Percentiles rank a stretch among this genome's conserved stretches.
Evolutionary conservation across 2,797 vertebrate species (phyloP).

Genomic region (Arctocebus calabarensis): DNA sequence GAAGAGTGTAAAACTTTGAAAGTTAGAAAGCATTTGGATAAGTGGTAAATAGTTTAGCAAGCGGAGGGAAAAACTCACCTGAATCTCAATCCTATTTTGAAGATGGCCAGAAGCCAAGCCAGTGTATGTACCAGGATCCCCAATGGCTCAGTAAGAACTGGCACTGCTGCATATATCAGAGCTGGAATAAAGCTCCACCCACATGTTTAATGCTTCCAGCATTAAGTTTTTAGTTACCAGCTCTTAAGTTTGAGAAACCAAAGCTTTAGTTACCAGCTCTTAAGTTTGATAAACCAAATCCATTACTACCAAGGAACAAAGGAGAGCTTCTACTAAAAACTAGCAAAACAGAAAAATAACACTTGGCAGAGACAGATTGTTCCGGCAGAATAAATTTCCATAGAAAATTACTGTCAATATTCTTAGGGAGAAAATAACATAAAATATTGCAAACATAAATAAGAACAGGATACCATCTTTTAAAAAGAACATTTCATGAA

Average conservation of each 20-base stretch:
- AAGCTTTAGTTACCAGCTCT: neutral
- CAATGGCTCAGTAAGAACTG: neutral
- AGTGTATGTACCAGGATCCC: neutral
- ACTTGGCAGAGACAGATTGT: neutral
- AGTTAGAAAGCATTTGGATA: neutral
- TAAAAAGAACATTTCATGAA: slow-evolving; percentile 22
- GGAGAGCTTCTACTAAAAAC: neutral
- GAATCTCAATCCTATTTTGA: neutral
- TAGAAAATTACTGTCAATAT: neutral
- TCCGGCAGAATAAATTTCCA: neutral
- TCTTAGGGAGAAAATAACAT: slow-evolving; percentile 1
- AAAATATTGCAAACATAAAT: neutral
- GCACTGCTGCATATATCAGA: neutral
- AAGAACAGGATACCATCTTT: neutral
- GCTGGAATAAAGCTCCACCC: neutral
- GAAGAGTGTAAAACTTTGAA: neutral
- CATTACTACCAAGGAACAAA: neutral
- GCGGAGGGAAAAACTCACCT: too few relatives aligned
- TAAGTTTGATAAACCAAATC: neutral
- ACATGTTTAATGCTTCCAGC: neutral
- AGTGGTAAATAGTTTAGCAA: neutral
- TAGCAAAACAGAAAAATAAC: neutral
- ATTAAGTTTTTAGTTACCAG: neutral
- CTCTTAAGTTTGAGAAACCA: neutral
- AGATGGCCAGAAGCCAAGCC: neutral